Evolutionary conservation across 2,888 invertebrate genomes (phyloP).

Genomic region (Troides helena): DNA sequence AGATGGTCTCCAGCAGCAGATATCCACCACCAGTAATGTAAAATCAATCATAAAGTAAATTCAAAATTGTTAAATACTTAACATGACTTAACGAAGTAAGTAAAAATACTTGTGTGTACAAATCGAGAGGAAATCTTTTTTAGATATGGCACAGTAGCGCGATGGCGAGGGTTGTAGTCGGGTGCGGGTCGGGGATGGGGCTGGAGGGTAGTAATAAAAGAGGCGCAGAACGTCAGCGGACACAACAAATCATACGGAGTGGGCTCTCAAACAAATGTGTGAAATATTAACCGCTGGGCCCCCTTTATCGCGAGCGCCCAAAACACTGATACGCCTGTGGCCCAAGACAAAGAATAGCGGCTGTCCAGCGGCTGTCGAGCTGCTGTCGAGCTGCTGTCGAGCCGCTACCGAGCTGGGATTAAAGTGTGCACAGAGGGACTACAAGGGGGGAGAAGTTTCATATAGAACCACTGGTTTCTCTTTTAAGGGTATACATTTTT

Average conservation of each 20-base stretch:
- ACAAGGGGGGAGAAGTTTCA: too few species aligned
- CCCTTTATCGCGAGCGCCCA: slow-evolving; percentile 55
- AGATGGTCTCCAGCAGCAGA: too few species aligned
- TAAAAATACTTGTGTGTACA: too few species aligned
- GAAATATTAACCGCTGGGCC: slow-evolving; percentile 57
- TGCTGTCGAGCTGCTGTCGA: too few species aligned
- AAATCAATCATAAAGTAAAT: too few species aligned
- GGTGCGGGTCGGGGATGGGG: too few species aligned
- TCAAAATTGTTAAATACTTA: too few species aligned
- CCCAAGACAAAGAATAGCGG: slow-evolving; percentile 41
- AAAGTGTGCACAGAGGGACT: background rate
- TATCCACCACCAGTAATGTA: too few species aligned
- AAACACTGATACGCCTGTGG: slow-evolving; percentile 52
- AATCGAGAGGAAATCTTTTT: too few species aligned
- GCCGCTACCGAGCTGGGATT: slow-evolving; percentile 5
- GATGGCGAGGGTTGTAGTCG: background rate
- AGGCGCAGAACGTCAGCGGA: slow-evolving; percentile 45
- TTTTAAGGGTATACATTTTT: too few species aligned
- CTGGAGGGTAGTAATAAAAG: slow-evolving; percentile 41
- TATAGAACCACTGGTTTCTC: too few species aligned
- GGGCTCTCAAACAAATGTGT: slow-evolving; percentile 60
- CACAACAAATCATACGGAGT: slow-evolving; percentile 59
- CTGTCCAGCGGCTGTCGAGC: background rate
- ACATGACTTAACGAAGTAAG: too few species aligned
- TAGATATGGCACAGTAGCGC: background rate